Base-by-base conservation (phyloP, 2,113 vertebrate genomes). In the Euleptes europaea region DNA sequence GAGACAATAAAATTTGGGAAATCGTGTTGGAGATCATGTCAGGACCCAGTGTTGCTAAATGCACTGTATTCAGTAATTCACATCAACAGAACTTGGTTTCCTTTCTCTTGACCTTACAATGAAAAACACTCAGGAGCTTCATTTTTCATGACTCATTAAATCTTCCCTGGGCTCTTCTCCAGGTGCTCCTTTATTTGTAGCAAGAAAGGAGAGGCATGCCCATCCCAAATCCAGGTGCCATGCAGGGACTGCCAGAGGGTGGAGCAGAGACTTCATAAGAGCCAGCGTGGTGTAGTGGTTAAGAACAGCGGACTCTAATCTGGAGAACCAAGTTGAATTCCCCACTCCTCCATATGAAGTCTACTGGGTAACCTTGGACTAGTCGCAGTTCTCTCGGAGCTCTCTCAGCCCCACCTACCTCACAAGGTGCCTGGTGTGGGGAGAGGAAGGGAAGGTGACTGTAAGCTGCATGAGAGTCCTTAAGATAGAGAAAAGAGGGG, bases 1-100 rank as follows among this genome's bases (percentile, higher is more conserved):
- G 81, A 88, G 71, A 84, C 92, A 88, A 57, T 90, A 90, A 44
- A 73, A 72, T 87, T 89, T 91, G 82, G 82, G 85, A 93, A 92
- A 88, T 60, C 75, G 86, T 88, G 89, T 88, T 86, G 73, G n/a
- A 73, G 71, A 69, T 78, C 47, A 69, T n/a, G 31, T 72, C 85
- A 83, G 69, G 86, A 86, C 78, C 40, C 82, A 70, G 57, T 70
- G 77, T 86, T 91, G 84, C 85, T 89, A 90, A 92, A 90, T 88
- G 65, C 88, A 83, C 71, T 83, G 77, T 51, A 86, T 82, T 92
- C 76, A 86, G 78, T 88, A 90, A 93, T 91, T 91, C 21, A 92
- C 84, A 35, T 54, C 35, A 51, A 67, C 66, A 86, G 84, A 90
- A 84, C 44, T 86, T 89, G 66, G 80, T 71, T 89, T 86, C 70